Evolutionary conservation across 1,140 invertebrate genomes (phyloP).

Genomic region (Drosophila pachea): DNA sequence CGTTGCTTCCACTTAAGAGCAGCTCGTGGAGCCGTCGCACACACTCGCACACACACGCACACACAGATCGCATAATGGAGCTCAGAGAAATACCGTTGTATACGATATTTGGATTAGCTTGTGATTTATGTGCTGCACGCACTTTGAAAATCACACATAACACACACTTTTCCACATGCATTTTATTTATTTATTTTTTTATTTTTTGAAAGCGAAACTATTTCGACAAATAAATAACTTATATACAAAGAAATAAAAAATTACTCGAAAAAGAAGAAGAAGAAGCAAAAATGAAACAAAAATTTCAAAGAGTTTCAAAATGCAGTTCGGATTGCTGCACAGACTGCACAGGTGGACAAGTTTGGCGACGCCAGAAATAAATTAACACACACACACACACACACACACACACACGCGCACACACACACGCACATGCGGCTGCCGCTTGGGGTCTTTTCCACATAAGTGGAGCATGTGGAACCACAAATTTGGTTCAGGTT

Average conservation of each 20-base stretch:
- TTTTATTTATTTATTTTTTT: slow-evolving; percentile 24
- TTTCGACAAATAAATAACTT: slow-evolving; percentile 1
- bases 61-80: slow-evolving; percentile 43
- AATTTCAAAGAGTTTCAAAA: slow-evolving; percentile 42
- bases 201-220: background rate
- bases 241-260: slow-evolving; percentile 5
- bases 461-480: slow-evolving; percentile 44
- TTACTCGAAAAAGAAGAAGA: background rate
- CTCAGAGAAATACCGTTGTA: slow-evolving; percentile 26
- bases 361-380: slow-evolving; percentile 56
- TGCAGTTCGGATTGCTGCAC: slow-evolving; percentile 30
- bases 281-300: too few relatives aligned
- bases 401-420: slow-evolving; percentile 27
- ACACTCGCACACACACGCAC: slow-evolving; percentile 35
- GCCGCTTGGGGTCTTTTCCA: slow-evolving; percentile 33
- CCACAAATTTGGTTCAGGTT: slow-evolving; percentile 68
- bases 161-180: slow-evolving; percentile 26
- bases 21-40: slow-evolving; percentile 42
- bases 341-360: slow-evolving; percentile 69
- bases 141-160: slow-evolving; percentile 64
- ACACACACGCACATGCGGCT: slow-evolving; percentile 19
- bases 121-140: slow-evolving; percentile 62
- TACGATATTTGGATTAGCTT: slow-evolving; percentile 63
- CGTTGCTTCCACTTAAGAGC: slow-evolving; percentile 22
- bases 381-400: slow-evolving; percentile 18